phyloP scores from a whole-genome alignment of 1,140 invertebrate species.

The Bombus affinis region DNA sequence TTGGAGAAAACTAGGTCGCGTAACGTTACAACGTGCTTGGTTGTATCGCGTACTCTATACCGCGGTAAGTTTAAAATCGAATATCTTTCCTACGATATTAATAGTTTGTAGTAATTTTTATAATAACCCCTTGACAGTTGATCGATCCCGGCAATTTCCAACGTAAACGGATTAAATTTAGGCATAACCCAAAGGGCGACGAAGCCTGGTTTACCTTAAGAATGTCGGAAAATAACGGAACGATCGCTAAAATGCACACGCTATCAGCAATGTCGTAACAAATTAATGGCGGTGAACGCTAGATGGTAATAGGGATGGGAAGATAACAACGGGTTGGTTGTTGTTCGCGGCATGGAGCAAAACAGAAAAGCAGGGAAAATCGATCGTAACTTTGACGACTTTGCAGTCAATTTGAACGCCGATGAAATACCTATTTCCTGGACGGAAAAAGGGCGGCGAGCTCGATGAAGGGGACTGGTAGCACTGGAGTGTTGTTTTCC shows the following conservation, averaged over 20 bases:
- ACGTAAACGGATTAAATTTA: neutral
- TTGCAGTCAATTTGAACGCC: conserved; percentile 67
- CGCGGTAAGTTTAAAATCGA: neutral
- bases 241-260: neutral
- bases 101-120: neutral
- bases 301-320: neutral
- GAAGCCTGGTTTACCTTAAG: neutral
- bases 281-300: conserved; percentile 16
- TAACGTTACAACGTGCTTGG: neutral
- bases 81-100: neutral
- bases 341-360: conserved; percentile 11
- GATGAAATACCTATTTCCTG: conserved; percentile 69
- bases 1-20: neutral
- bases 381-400: conserved; percentile 65
- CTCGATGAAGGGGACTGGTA: conserved; percentile 7
- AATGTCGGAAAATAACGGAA: neutral
- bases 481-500: conserved; percentile 60
- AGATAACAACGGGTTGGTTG: conserved; percentile 24
- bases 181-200: neutral
- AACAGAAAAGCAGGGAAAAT: conserved; percentile 55
- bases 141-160: neutral
- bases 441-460: conserved; percentile 49
- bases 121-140: neutral
- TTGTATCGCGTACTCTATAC: neutral
- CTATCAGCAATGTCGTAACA: neutral